Evolutionary conservation across 2,888 invertebrate genomes (phyloP).

Genomic region (Lasioglossum pauxillum): DNA sequence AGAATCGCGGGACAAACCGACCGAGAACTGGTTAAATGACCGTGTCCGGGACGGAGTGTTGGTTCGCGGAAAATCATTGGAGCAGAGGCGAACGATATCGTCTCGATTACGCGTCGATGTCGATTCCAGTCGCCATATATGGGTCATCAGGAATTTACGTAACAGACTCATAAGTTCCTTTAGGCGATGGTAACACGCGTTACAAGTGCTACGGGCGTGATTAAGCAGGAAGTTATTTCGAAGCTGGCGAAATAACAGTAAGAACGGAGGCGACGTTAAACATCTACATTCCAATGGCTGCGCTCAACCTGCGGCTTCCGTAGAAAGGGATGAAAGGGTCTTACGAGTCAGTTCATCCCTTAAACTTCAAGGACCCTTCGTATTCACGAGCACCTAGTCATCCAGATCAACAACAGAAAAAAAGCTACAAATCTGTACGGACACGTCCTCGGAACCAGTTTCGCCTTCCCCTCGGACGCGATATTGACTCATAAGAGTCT

Average conservation of each 20-base stretch:
- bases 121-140: neutral
- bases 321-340: neutral
- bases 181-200: neutral
- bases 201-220: neutral
- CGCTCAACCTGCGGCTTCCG: neutral
- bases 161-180: neutral
- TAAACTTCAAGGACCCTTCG: neutral
- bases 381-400: neutral
- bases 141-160: neutral
- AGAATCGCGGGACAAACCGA: conserved; percentile 49
- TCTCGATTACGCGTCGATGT: neutral
- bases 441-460: neutral
- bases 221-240: neutral
- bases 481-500: conserved; percentile 8
- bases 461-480: neutral
- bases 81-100: neutral
- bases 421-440: too few relatives aligned
- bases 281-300: neutral
- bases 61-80: conserved; percentile 28
- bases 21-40: conserved; percentile 45
- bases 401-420: neutral
- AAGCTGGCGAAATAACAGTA: neutral
- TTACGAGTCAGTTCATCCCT: conserved; percentile 8
- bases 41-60: neutral
- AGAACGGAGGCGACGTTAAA: neutral